Evolutionary conservation across 2,797 vertebrate species (phyloP), one percentile per base, ranked within the genome.

Genomic region (Coregonus ussuriensis): DNA sequence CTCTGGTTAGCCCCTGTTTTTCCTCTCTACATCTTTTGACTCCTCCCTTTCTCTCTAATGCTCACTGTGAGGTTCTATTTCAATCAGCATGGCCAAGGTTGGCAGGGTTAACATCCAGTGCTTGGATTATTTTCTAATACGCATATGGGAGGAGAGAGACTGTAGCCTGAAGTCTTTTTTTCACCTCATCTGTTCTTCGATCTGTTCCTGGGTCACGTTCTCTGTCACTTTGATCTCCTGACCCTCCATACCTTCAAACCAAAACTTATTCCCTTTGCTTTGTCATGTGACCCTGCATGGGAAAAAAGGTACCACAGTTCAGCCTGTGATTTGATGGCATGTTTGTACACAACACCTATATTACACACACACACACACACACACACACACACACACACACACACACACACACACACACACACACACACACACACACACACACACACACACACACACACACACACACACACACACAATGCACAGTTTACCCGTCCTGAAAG

Each of bases 351-450:
- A 73, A 79, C 41, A 71, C 6, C 70, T 68, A 11, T 2, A n/a
- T 69, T 59, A 3, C 7, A 59, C 56, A 47, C 18, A 79, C 67
- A 79, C 72, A 41, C 5, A 59, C 78, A 81, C 18, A 78, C 71
- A 80, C 76, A 35, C 9, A 52, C 76, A 81, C 81, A 74, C 77
- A 80, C 76, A 71, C 70, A 77, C 35, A 52, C 29, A 47, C 72
- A 35, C 35, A 81, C 76, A 72, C 67, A 77, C 37, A 54, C 31
- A 52, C 73, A 41, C 41, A 33, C 62, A 41, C 71, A 66, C 54
- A 47, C 69, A 81, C 76, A 72, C 67, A 77, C 37, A 54, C 31
- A 52, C 76, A 81, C 81, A 74, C 77, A 80, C 76, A 71, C 70
- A 77, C 35, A 52, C 29, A 47, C 72, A 35, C 35, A 81, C 76